Evolutionary conservation across 2,113 vertebrate species (phyloP), one percentile per base, ranked within the genome.

Genomic region (Crocuta crocuta): DNA sequence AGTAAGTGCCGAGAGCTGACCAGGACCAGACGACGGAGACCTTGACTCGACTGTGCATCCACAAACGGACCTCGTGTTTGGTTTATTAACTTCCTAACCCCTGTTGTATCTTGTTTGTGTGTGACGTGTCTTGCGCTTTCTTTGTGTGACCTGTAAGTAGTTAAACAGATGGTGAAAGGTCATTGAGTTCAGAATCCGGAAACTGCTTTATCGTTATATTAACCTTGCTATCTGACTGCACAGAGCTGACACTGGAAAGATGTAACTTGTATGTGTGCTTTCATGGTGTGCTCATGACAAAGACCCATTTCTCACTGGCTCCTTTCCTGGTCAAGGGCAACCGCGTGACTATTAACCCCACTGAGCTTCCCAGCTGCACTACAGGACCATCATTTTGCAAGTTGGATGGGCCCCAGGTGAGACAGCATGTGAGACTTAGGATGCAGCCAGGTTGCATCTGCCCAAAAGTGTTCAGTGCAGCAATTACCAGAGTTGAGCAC

Each of bases 261-360:
- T 35, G 9, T 10, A 73, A 39, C 19, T 39, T 35, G 11, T 2
- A 17, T 73, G 35, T 39, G 70, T 73, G 70, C 70, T 10, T 73
- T 39, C 70, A 23, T 24, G 23, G 70, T 11, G 70, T 24, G 35
- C 35, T 73, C 21, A 73, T 35, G 17, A 71, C 4, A 39, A 53
- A 5, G 28, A 68, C 3, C 15, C 28, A 28, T 12, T 11, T 86
- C 45, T 35, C 21, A 50, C 8, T 35, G n/a, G 17, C 28, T 35
- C 16, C 39, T 33, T 4, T 76, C 74, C n/a, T 82, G 11, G 35
- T 43, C 31, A 43, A 73, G 63, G 45, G 15, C 66, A 80, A 55
- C 63, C 21, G 28, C 10, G 0, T 2, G n/a, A 26, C 10, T 39
- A 13, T n/a, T 35, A 82, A 28, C 1, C 33, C 12, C 0, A 0